Evolutionary conservation across 2,797 vertebrate genomes (phyloP).

Genomic region (Bucorvus abyssinicus): DNA sequence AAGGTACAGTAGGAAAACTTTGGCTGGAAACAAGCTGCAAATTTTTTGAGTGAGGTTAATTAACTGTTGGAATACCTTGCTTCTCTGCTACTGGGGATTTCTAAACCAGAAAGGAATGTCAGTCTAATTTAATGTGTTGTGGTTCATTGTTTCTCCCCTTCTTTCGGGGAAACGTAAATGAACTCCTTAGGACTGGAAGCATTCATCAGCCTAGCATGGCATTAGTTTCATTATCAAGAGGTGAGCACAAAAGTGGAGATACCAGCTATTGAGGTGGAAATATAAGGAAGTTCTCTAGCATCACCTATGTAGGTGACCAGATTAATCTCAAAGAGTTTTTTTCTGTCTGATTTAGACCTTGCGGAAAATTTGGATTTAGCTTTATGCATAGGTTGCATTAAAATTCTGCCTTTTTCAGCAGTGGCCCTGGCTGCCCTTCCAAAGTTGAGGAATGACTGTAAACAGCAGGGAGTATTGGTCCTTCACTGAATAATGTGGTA

Average conservation of each 20-base stretch:
- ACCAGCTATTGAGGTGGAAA: background rate
- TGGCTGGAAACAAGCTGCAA: slow-evolving; percentile 29
- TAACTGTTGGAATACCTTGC: slow-evolving; percentile 49
- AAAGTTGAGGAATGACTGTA: background rate
- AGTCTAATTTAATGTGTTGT: background rate
- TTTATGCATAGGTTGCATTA: background rate
- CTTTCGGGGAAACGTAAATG: background rate
- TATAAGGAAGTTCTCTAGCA: background rate
- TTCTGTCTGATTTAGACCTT: background rate
- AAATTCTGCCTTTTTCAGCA: background rate
- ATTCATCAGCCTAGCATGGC: background rate
- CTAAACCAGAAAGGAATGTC: background rate
- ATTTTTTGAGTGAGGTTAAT: slow-evolving; percentile 36
- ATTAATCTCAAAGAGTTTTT: background rate
- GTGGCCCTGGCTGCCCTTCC: background rate
- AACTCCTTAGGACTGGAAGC: background rate
- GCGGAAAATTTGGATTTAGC: background rate
- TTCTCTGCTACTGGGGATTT: slow-evolving; percentile 7
- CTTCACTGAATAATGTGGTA: background rate
- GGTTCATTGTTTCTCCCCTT: background rate
- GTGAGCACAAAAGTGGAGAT: background rate
- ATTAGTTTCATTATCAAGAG: background rate
- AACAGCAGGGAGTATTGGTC: background rate
- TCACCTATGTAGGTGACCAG: background rate
- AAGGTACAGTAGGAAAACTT: slow-evolving; percentile 24